Percentiles rank a stretch among this genome's conserved stretches.
Conservation (phyloP, 2,888 invertebrate genomes). For the Cephus pulcher region DNA sequence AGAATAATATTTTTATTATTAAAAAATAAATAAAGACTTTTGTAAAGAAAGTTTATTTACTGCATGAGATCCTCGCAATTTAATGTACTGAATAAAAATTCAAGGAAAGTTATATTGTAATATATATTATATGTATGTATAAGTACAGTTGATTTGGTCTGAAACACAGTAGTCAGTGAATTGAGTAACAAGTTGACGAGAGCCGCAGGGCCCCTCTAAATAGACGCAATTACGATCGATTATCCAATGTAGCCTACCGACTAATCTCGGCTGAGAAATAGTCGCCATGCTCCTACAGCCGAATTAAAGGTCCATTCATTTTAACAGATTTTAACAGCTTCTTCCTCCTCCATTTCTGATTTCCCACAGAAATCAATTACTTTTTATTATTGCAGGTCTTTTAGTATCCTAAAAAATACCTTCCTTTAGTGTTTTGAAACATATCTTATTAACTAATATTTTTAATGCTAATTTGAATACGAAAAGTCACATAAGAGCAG, state of each 20-base stretch:
- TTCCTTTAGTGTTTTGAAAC: no score
- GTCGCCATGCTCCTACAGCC: not conserved
- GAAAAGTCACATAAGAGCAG: no score
- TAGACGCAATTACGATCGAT: conserved; percentile 46
- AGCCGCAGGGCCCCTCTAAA: conserved; percentile 24
- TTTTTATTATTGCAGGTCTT: not conserved
- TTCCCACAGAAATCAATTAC: not conserved
- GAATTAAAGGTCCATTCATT: not conserved
- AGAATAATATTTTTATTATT: not conserved
- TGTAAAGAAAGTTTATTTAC: not conserved
- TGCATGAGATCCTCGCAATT: not conserved
- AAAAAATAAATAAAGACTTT: not conserved
- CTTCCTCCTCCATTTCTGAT: not conserved
- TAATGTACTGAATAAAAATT: not conserved
- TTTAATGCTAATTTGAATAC: no score
- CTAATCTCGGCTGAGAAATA: conserved; percentile 33
- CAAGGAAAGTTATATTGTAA: not conserved
- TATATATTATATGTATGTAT: not conserved
- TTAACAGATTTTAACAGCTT: not conserved
- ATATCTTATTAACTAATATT: no score
- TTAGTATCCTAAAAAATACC: not conserved
- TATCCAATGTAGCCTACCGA: conserved; percentile 37
- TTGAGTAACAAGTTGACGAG: not conserved
- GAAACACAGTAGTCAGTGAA: not conserved
- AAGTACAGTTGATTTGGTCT: not conserved